Conservation (phyloP, 1,140 invertebrate genomes). For the Pseudachorutes palmiensis region DNA sequence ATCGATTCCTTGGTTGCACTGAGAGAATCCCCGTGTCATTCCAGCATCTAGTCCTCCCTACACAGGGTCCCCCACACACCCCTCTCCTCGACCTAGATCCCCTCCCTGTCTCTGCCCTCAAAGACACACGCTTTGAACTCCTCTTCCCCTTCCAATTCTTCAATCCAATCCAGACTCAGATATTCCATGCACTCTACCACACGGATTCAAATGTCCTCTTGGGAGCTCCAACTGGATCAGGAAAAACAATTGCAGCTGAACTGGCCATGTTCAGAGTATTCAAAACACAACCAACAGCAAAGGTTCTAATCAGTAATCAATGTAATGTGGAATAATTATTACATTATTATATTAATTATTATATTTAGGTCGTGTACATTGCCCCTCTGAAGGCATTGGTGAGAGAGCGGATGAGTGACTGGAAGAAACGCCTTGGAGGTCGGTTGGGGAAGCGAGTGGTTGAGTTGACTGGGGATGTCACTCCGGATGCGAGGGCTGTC, state of each 20-base stretch:
- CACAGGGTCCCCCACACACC: conserved; percentile 88
- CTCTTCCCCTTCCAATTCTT: conserved; percentile 89
- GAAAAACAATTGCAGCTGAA: conserved; percentile 97
- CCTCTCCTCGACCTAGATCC: conserved; percentile 86
- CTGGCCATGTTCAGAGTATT: conserved; percentile 94
- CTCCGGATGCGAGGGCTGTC: conserved; percentile 83
- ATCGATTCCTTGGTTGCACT: conserved; percentile 82
- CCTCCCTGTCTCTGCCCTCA: conserved; percentile 71
- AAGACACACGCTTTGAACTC: conserved; percentile 64
- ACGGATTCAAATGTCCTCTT: conserved; percentile 89
- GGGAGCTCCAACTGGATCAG: conserved; percentile 96
- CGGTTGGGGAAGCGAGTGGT: conserved; percentile 77
- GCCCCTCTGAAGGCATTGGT: conserved; percentile 97
- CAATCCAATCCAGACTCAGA: conserved; percentile 98
- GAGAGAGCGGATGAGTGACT: conserved; percentile 90
- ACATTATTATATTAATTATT: conserved; percentile 9
- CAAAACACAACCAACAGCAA: conserved; percentile 67
- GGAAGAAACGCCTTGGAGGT: conserved; percentile 79
- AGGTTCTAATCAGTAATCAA: no score
- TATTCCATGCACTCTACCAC: conserved; percentile 93
- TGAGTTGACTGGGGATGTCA: conserved; percentile 92
- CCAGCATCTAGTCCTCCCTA: conserved; percentile 81
- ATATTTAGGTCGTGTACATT: conserved; percentile 82
- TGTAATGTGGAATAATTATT: no score
- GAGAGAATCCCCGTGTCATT: conserved; percentile 68